Conservation (phyloP, 2,888 invertebrate species). For the Imbricaverruca yamaguchii region DNA sequence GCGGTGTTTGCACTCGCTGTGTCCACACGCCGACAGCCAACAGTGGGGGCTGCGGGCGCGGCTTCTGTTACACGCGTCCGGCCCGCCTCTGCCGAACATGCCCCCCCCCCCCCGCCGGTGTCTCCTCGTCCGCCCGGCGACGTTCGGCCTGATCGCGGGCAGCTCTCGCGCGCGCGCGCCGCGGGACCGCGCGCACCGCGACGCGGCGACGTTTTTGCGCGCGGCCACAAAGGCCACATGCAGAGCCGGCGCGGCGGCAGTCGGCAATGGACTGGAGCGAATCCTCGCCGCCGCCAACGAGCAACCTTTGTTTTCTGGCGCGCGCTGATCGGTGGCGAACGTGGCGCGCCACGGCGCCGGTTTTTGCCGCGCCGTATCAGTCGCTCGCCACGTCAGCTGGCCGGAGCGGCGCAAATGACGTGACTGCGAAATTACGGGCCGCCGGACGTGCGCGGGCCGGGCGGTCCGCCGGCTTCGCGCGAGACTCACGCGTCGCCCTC, state of each 20-base stretch:
- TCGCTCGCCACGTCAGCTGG: not conserved
- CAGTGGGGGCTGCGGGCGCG: not conserved
- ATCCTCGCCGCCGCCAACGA: no score
- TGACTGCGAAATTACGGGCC: conserved; percentile 1
- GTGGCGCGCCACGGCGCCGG: not conserved
- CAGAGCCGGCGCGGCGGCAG: not conserved
- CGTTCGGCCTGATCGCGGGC: no score
- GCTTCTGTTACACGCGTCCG: not conserved
- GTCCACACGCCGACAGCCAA: not conserved
- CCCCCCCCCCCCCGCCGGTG: not conserved
- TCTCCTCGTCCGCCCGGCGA: not conserved
- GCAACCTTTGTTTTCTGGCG: no score
- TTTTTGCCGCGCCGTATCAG: conserved; percentile 15
- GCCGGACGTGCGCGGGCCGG: no score
- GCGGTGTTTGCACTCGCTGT: not conserved
- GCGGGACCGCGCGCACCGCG: not conserved
- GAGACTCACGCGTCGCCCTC: no score
- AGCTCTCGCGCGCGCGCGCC: not conserved
- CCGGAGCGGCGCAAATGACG: not conserved
- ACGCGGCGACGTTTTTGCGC: not conserved
- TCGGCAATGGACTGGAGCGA: no score
- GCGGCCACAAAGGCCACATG: not conserved
- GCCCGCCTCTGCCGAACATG: not conserved
- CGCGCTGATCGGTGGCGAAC: not conserved
- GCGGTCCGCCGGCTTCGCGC: no score